phyloP scores from a whole-genome alignment of 2,888 invertebrate genomes.

The Cosmia pyralina region DNA sequence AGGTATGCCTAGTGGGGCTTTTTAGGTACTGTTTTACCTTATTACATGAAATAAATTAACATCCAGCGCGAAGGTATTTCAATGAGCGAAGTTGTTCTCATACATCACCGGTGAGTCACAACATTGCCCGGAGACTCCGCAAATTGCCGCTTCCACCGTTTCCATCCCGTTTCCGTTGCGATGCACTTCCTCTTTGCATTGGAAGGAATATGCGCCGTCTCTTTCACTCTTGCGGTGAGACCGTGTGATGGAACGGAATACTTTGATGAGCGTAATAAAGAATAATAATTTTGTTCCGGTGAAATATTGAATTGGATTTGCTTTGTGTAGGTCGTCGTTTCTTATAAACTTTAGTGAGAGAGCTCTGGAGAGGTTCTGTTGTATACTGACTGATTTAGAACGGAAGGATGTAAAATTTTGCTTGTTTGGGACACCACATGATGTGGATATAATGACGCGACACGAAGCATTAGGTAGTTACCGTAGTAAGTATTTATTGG shows the following conservation, averaged over 20 bases:
- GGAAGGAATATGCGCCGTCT: constrained; percentile 57
- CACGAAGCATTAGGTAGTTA: background rate
- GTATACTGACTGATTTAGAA: constrained; percentile 9
- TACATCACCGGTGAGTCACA: constrained; percentile 71
- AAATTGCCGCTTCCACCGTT: constrained; percentile 68
- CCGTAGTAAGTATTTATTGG: background rate
- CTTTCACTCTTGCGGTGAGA: constrained; percentile 49
- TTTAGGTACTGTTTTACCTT: constrained; percentile 68
- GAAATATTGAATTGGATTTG: constrained; percentile 59
- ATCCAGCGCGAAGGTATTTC: constrained; percentile 74
- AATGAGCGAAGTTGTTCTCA: constrained; percentile 74
- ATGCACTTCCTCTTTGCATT: constrained; percentile 69
- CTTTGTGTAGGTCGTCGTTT: constrained; percentile 33
- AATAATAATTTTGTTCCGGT: constrained; percentile 58
- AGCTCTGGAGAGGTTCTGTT: background rate
- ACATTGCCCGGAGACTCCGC: constrained; percentile 64
- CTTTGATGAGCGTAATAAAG: constrained; percentile 59
- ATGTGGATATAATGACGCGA: background rate
- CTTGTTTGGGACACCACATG: constrained; percentile 2
- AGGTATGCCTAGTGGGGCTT: constrained; percentile 65
- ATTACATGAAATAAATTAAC: constrained; percentile 76
- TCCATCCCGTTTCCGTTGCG: constrained; percentile 70
- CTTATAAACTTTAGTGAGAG: constrained; percentile 10
- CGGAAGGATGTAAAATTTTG: background rate
- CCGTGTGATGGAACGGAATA: constrained; percentile 47